phyloP scores from a whole-genome alignment of 30 jellyfish, hydroid and myxozoan species.

The Pelagia noctiluca region DNA sequence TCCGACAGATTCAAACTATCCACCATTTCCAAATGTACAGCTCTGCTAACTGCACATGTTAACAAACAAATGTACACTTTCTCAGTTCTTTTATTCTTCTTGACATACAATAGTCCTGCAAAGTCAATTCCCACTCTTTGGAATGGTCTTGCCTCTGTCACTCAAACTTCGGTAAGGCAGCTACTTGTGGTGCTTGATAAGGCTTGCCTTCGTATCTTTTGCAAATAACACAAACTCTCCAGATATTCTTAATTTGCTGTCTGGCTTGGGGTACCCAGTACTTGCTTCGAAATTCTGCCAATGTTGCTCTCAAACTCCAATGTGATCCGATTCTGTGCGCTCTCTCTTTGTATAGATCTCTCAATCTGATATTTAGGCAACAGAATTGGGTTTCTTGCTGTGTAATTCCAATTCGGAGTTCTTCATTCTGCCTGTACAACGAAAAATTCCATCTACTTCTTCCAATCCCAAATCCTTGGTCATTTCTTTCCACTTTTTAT shows the following conservation, averaged over 20 bases:
- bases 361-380: slow-evolving; percentile 24
- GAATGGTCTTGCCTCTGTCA: slow-evolving; percentile 33
- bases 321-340: slow-evolving; percentile 10
- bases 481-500: neutral
- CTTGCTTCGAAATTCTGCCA: slow-evolving; percentile 37
- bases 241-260: neutral
- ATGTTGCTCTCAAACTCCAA: slow-evolving; percentile 34
- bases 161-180: slow-evolving; percentile 35
- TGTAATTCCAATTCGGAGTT: neutral
- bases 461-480: neutral
- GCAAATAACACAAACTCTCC: slow-evolving; percentile 27
- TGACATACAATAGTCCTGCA: slow-evolving; percentile 28
- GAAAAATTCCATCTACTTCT: neutral
- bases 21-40: slow-evolving; percentile 52
- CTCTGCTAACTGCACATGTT: slow-evolving; percentile 51
- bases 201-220: slow-evolving; percentile 6
- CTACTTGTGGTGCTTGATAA: slow-evolving; percentile 5
- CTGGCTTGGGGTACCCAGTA: slow-evolving; percentile 69
- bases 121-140: slow-evolving; percentile 52
- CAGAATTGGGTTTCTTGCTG: slow-evolving; percentile 5
- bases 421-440: slow-evolving; percentile 1
- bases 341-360: slow-evolving; percentile 4
- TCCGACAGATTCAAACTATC: slow-evolving; percentile 24
- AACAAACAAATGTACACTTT: no score
- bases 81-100: no score